These are phyloP conservation scores for Clarias batrachus DNA, from an alignment of 2,113 vertebrate genomes.

Conservation along the genomic window DNA sequence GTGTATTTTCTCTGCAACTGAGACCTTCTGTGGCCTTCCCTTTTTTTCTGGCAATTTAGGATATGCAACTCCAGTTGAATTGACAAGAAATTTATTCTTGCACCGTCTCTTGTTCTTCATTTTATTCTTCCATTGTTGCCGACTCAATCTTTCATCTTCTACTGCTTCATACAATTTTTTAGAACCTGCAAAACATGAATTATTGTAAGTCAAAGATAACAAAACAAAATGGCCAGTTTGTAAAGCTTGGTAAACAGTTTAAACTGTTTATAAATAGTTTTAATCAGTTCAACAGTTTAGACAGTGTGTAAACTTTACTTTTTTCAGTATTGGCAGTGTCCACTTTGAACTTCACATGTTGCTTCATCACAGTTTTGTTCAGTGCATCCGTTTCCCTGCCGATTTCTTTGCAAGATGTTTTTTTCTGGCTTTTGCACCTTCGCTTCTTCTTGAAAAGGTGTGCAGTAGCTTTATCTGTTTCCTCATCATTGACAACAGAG, in stretches of 20 bases:
- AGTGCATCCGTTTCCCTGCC: not conserved
- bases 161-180: not conserved
- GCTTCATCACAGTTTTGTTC: constrained; percentile 24
- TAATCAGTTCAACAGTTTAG: too few relatives aligned
- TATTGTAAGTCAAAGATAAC: not conserved
- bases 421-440: constrained; percentile 61
- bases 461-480: constrained; percentile 44
- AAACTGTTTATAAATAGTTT: too few relatives aligned
- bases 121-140: constrained; percentile 74
- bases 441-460: constrained; percentile 59
- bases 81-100: constrained; percentile 70
- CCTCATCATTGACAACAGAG: constrained; percentile 57
- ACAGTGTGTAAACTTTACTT: constrained; percentile 62
- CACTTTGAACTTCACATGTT: constrained; percentile 32
- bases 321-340: constrained; percentile 37
- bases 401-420: constrained; percentile 33
- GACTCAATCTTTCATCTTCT: constrained; percentile 54
- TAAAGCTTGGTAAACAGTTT: not conserved
- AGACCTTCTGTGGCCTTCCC: not conserved
- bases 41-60: not conserved
- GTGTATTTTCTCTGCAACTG: not conserved
- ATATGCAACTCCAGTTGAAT: constrained; percentile 14
- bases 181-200: constrained; percentile 24
- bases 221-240: not conserved
- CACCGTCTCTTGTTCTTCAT: constrained; percentile 72